Base-by-base conservation (phyloP, 2,797 vertebrate genomes). In the Hyperoplus immaculatus region DNA sequence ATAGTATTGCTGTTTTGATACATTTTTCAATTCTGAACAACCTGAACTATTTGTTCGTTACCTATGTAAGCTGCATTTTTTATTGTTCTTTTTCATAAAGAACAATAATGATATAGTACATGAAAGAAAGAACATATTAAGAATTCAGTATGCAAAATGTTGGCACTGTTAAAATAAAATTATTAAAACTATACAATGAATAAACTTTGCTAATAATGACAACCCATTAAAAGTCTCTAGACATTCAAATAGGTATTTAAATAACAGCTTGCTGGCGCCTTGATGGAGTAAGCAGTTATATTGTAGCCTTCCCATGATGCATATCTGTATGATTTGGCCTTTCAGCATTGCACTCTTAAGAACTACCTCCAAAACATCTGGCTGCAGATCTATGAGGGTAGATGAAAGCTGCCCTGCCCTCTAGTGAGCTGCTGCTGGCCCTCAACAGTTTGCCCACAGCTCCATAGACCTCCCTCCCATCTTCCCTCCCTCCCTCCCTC, bases 281-380 rank as follows among this genome's bases (percentile, higher is more conserved):
- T 78, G 67, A 82, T 74, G 42, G 54, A 78, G 70, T 76, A 68
- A 87, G 80, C 72, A 75, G 66, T 78, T 80, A 38, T 64, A 61
- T 78, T 80, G 41, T 64, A 61, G 55, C 72, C 67, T 81, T 88
- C 83, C 78, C 76, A 66, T 81, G 85, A 83, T 88, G 78, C 80
- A 78, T 77, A 81, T 89, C 71, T 83, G 69, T 53, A 56, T 51
- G 15, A 83, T 49, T 79, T 83, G 29, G 71, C 75, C 76, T 71
- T 77, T 83, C 65, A 74, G 79, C 64, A 38, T 51, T 59, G 75
- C 71, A 69, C 85, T 81, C 84, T 67, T 42, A 80, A 82, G 77
- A 29, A 84, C 76, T 83, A 55, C 81, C 77, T 83, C 56, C 66
- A 69, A 47, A 90, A 92, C 91, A 93, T 92, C 90, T 90, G 90